Base-by-base conservation (phyloP, 1,140 invertebrate species). In the Bombus picipes region DNA sequence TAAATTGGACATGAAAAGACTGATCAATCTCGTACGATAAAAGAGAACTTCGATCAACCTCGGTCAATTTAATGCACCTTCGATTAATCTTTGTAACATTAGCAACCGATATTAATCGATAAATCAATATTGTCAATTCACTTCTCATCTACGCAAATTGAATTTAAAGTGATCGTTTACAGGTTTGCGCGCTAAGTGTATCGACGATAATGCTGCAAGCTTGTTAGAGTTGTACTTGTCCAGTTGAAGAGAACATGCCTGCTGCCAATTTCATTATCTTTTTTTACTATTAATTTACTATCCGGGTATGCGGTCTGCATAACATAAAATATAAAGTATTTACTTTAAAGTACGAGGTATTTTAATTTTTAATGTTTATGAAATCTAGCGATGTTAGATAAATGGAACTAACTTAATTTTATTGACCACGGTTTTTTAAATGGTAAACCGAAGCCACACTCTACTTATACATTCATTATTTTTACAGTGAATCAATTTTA, bases 401-500 rank as follows among this genome's bases (percentile, higher is more conserved):
- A 62, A 62, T 28, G 59, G 1, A n/a, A 62, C 10, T 62, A n/a
- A 62, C 15, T 25, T 18, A 37, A 68, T 68, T 37, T 32, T 22
- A 22, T 37, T 68, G 66, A 9, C 9, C 6, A 68, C 66, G 32
- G 22, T 1, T 2, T 22, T 68, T 37, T 28, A 28, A 28, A 59
- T 62, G 10, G 28, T 70, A 34, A 37, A 39, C 18, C 13, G 9
- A 70, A 39, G 6, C 2, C 9, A 37, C 3, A 1, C 34, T n/a
- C 25, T 22, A 32, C 41, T 74, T 74, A 22, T 74, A 15, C n/a
- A n/a, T 43, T 65, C 28, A 66, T 79, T 47, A 25, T 79, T 66
- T 79, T 79, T 66, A 66, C n/a, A 32, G 13, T 25, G 37, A 76
- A 76, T 76, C 28, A 39, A n/a, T n/a, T 43, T 43, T 12, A 78